Evolutionary conservation across 2,888 invertebrate genomes (phyloP).

Genomic region (Lasioglossum marginatum): DNA sequence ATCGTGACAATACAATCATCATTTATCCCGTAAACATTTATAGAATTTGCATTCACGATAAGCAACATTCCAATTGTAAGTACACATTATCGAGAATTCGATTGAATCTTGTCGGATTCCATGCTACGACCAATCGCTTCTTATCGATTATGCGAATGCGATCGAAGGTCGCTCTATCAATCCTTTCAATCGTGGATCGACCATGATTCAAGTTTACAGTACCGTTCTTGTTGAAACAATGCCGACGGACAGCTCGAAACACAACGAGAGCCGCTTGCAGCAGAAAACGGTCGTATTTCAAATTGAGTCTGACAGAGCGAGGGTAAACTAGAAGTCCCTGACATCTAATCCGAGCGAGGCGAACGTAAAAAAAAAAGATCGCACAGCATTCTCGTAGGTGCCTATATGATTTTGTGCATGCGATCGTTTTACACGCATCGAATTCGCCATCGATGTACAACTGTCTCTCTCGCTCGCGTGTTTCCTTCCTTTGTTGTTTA

Average conservation of each 20-base stretch:
- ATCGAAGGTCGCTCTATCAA: slow-evolving; percentile 26
- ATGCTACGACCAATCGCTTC: background rate
- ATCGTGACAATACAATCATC: background rate
- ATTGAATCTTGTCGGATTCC: background rate
- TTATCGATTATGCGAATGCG: slow-evolving; percentile 35
- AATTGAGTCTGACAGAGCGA: background rate
- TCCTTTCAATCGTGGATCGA: slow-evolving; percentile 27
- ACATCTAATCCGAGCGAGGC: background rate
- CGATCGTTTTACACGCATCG: slow-evolving; percentile 4
- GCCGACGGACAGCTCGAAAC: background rate
- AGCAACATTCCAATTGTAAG: background rate
- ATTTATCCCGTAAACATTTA: background rate
- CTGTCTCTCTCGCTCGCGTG: background rate
- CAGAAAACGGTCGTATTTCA: background rate
- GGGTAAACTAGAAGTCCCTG: background rate
- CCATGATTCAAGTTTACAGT: background rate
- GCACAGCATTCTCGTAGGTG: background rate
- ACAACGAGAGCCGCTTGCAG: background rate
- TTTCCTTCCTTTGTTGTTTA: background rate
- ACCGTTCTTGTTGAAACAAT: slow-evolving; percentile 3
- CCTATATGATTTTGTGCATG: slow-evolving; percentile 18
- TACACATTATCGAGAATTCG: background rate
- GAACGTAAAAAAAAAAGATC: background rate
- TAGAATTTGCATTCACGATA: background rate
- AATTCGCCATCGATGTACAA: slow-evolving; percentile 3